These are phyloP conservation scores for Caenorhabditis inopinata DNA, from an alignment of 1,140 invertebrate species.

Conservation along the genomic window DNA sequence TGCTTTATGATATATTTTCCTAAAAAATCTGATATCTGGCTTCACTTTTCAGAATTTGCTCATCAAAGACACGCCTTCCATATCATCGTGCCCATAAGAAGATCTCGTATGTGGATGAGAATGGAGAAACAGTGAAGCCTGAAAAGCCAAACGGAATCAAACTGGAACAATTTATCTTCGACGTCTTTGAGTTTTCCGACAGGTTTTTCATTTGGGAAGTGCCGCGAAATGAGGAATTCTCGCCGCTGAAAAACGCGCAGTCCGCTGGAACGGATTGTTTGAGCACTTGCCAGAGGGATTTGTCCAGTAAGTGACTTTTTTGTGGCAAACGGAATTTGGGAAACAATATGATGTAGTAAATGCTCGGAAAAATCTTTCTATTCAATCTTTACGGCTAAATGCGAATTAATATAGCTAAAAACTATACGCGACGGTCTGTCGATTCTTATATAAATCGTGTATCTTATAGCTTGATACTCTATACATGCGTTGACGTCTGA, in stretches of 20 bases:
- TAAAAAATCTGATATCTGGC: too few species aligned
- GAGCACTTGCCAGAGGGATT: conserved; percentile 3
- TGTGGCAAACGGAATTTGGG: not conserved
- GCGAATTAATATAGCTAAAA: too few species aligned
- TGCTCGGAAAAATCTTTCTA: too few species aligned
- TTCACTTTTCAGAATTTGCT: conserved; percentile 34
- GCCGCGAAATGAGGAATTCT: conserved; percentile 87
- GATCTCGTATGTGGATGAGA: conserved; percentile 83
- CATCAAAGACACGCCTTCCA: conserved; percentile 70
- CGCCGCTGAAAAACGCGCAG: conserved; percentile 91
- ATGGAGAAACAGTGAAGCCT: conserved; percentile 77
- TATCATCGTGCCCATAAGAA: conserved; percentile 96
- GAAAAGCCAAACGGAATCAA: conserved; percentile 90
- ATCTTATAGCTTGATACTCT: too few species aligned
- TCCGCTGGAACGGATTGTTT: conserved; percentile 56
- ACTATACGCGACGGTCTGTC: too few species aligned
- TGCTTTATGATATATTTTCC: too few species aligned
- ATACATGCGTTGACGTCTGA: too few species aligned
- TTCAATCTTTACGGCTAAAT: too few species aligned
- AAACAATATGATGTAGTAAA: not conserved
- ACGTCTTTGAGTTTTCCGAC: conserved; percentile 89
- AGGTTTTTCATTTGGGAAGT: conserved; percentile 62
- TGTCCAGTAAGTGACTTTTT: not conserved
- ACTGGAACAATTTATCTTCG: conserved; percentile 98
- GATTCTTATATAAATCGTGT: too few species aligned